Base-by-base conservation (phyloP, 1,140 invertebrate species). In the Arion vulgaris region DNA sequence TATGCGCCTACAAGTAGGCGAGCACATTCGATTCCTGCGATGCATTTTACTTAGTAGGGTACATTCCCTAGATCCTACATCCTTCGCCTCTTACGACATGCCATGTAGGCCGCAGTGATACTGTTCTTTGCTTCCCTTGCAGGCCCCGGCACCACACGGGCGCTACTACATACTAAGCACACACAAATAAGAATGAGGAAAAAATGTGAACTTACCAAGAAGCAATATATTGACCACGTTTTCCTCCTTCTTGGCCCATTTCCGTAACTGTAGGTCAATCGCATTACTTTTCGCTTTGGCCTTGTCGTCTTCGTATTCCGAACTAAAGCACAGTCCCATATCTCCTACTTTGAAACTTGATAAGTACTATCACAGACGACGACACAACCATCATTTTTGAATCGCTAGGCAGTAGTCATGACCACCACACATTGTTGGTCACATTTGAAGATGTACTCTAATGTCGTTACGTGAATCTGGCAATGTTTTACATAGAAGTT, bases 211-310 rank as follows among this genome's bases (percentile, higher is more conserved):
- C 90, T 88, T 90, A 93, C 93, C 93, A 15, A 94, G 85, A 11
- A 94, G 86, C 36, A 94, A 85, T 45, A 94, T 93, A 86, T 93
- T 94, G 68, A 94, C 91, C 45, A 93, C 90, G 88, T 93, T 93
- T 49, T 86, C 85, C 36, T 94, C 93, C 79, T 93, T 91, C 79
- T 92, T 93, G 28, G 93, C 92, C 82, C 93, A 90, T 78, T 91
- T 89, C 36, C 90, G 88, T 23, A 94, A 86, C 72, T 92, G 90
- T 80, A 88, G 89, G 85, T 94, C 93, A 77, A 94, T 93, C 72
- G 92, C 90, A 39, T 93, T 92, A 88, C 93, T 93, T 45, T 92
- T 85, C 17, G 91, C 86, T 49, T 91, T 86, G 69, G 93, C 93
- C 85, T 92, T 92, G 34, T 91, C 82, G 85, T 93, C 93, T 80